Evolutionary conservation across 2,888 invertebrate species (phyloP).

Genomic region (Trachelus tabidus): DNA sequence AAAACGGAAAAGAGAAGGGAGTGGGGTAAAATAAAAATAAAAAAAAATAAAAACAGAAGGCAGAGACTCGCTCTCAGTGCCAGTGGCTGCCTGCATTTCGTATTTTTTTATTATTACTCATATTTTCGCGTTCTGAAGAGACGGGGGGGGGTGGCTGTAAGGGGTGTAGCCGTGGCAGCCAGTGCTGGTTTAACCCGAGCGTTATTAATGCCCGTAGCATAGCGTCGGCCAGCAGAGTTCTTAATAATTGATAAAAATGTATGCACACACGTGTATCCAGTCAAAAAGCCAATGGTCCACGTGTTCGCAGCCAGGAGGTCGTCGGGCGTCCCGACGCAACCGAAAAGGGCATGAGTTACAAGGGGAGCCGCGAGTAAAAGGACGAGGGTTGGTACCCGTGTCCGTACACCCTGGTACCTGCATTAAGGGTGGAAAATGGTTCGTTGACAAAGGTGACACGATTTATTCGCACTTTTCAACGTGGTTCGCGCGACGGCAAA

Average conservation of each 20-base stretch:
- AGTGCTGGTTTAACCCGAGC: conserved; percentile 50
- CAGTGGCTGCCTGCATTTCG: conserved; percentile 48
- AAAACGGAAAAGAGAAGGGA: not conserved
- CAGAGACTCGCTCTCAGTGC: conserved; percentile 12
- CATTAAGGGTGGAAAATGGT: not conserved
- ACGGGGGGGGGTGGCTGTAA: conserved; percentile 17
- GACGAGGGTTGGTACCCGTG: not conserved
- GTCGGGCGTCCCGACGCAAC: not conserved
- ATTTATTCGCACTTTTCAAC: conserved; percentile 64
- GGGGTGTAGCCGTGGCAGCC: conserved; percentile 9
- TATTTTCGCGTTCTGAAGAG: conserved; percentile 38
- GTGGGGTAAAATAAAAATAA: not conserved
- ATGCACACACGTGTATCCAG: conserved; percentile 51
- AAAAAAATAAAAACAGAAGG: conserved; percentile 26
- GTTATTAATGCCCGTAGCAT: conserved; percentile 59
- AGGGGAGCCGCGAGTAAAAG: not conserved
- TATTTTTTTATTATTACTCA: conserved; percentile 59
- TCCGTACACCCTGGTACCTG: not conserved
- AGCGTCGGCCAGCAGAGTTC: conserved; percentile 50
- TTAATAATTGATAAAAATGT: conserved; percentile 67
- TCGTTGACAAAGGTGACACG: conserved; percentile 60
- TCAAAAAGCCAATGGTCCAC: conserved; percentile 28
- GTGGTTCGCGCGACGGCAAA: conserved; percentile 40
- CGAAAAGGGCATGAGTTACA: not conserved
- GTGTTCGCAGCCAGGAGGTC: not conserved